Evolutionary conservation across 2,888 invertebrate genomes (phyloP), one percentile per base, ranked within the genome.

Genomic region (Drosophila falleni): DNA sequence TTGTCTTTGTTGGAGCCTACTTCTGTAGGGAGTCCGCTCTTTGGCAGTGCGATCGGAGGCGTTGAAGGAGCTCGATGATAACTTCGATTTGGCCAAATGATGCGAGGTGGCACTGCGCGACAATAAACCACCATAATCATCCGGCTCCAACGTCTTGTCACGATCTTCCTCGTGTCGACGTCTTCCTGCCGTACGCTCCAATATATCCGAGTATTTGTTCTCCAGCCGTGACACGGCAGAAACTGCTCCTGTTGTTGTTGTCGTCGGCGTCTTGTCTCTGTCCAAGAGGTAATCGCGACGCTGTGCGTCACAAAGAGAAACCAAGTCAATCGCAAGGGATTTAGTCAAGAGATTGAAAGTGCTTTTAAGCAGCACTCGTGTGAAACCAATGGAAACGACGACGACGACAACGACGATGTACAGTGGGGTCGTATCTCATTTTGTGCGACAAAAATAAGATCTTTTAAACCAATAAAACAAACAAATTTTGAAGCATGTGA

Each of bases 121-220:
- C 29, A 95, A 93, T 33, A 96, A 91, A 0, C 71, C 83, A 42
- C 63, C 68, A 62, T 87, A 87, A 58, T 89, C 90, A 60, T 92
- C 95, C 53, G 96, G 95, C 85, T 96, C 96, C 50, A 96, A 92
- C 0, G 96, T 96, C 92, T 95, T 95, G 81, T 96, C 96, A 2
- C 94, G 94, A 89, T 95, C 92, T 60, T 88, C 90, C 33, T 87
- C 91, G 19, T 89, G 83, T 31, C 94, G 94, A 51, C 93, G 93
- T 80, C 94, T 94, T 72, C 94, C 94, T 29, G 96, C 95, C 80
- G 96, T 95, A 88, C 95, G 94, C 89, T 96, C 96, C 84, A 97
- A 93, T 23, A 96, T 95, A 16, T 96, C 94, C 1, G 96, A 95
- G 92, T 96, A 96, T 92, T 97, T 97, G 90, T 97, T 96, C 93